Percentiles rank a stretch among this genome's conserved stretches.
These are phyloP conservation scores for Phallusia fumigata DNA, from an alignment of 23 tunicate species.

Conservation along the genomic window DNA sequence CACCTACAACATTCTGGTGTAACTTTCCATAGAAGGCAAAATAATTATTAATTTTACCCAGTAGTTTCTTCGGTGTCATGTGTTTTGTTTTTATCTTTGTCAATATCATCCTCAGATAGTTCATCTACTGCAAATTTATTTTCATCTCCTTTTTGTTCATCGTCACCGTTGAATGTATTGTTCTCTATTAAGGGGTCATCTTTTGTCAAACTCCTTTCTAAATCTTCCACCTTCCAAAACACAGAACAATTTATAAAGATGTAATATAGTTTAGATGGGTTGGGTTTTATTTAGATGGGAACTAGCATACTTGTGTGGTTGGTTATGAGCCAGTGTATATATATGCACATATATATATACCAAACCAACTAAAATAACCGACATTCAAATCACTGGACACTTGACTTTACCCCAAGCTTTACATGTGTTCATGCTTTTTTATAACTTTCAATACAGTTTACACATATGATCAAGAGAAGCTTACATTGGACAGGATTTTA, in stretches of 20 bases:
- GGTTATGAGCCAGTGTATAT: too few relatives aligned
- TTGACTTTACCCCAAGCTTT: too few relatives aligned
- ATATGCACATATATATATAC: too few relatives aligned
- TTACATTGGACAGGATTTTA: too few relatives aligned
- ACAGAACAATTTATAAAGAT: not conserved
- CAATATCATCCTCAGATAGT: slow-evolving; percentile 9
- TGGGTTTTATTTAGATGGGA: too few relatives aligned
- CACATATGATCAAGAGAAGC: too few relatives aligned
- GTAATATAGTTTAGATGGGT: too few relatives aligned
- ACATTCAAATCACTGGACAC: too few relatives aligned
- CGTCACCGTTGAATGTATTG: slow-evolving; percentile 63
- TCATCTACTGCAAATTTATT: not conserved
- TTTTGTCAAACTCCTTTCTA: slow-evolving; percentile 75
- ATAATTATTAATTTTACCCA: not conserved
- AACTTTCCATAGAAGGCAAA: not conserved
- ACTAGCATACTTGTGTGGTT: too few relatives aligned
- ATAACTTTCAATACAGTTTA: too few relatives aligned
- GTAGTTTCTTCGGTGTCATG: not conserved
- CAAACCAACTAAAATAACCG: too few relatives aligned
- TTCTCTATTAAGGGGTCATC: slow-evolving; percentile 74
- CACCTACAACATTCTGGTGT: not conserved
- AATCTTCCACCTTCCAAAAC: slow-evolving; percentile 45
- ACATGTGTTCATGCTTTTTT: too few relatives aligned
- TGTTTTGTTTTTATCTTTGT: slow-evolving; percentile 4
- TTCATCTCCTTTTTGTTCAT: slow-evolving; percentile 21